Percentiles rank a stretch among this genome's conserved stretches.
phyloP scores from a whole-genome alignment of 2,797 vertebrate genomes.

The Prunella strophiata region DNA sequence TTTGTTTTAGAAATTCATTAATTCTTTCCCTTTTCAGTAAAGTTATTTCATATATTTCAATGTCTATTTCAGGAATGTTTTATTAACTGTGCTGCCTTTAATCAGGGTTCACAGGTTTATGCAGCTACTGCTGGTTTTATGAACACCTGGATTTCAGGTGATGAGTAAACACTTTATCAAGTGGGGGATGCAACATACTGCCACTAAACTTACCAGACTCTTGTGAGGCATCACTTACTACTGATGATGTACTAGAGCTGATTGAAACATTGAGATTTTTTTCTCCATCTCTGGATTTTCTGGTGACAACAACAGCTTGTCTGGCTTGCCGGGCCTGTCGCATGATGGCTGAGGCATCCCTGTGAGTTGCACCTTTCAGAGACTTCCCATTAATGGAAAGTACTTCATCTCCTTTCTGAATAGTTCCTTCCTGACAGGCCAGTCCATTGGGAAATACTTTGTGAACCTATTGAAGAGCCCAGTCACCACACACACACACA shows the following conservation, averaged over 20 bases:
- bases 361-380: slow-evolving; percentile 85
- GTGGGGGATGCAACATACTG: not conserved
- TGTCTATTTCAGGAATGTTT: not conserved
- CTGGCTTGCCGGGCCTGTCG: slow-evolving; percentile 84
- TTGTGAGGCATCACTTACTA: slow-evolving; percentile 38
- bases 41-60: not conserved
- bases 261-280: not conserved
- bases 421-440: slow-evolving; percentile 93
- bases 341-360: slow-evolving; percentile 82
- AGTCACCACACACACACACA: not conserved
- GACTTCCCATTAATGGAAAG: slow-evolving; percentile 93
- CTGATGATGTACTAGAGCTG: slow-evolving; percentile 26
- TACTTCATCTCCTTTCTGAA: slow-evolving; percentile 91
- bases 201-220: slow-evolving; percentile 21
- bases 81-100: not conserved
- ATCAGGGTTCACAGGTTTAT: not conserved
- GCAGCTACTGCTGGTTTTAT: not conserved
- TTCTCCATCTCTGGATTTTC: slow-evolving; percentile 74
- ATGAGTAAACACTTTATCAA: not conserved
- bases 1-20: not conserved
- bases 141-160: not conserved
- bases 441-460: slow-evolving; percentile 88
- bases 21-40: not conserved
- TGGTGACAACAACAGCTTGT: slow-evolving; percentile 89
- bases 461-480: slow-evolving; percentile 84